Conservation (phyloP, 2,797 vertebrate species). For the Enteromius argenteus region DNA sequence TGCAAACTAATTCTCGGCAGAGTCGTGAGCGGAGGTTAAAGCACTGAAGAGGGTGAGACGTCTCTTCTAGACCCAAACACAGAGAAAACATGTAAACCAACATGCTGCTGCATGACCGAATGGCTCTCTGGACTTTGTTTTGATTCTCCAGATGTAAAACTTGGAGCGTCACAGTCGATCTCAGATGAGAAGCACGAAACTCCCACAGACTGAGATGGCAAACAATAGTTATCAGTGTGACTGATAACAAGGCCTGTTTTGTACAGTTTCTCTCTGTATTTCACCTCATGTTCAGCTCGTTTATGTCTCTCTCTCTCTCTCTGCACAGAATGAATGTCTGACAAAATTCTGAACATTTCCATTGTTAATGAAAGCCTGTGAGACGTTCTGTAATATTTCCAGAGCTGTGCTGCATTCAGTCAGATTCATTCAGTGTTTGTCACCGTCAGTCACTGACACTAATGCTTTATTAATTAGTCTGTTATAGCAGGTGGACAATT, state of each 20-base stretch:
- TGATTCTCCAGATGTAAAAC: slow-evolving; percentile 75
- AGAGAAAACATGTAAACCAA: slow-evolving; percentile 38
- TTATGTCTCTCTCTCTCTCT: neutral
- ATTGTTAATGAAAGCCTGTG: neutral
- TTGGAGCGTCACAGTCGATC: slow-evolving; percentile 64
- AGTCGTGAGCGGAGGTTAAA: slow-evolving; percentile 46
- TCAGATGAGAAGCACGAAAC: slow-evolving; percentile 64
- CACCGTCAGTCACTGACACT: neutral
- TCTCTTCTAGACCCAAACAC: neutral
- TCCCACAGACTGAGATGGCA: slow-evolving; percentile 55
- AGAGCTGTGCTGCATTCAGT: neutral
- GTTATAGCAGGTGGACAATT: neutral
- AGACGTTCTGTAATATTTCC: neutral
- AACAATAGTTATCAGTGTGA: slow-evolving; percentile 56
- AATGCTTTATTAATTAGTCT: neutral
- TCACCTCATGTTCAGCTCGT: neutral
- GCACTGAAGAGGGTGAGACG: slow-evolving; percentile 12
- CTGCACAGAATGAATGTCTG: neutral
- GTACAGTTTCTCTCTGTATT: neutral
- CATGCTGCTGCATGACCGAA: slow-evolving; percentile 55
- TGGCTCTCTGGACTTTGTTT: slow-evolving; percentile 74
- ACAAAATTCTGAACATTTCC: neutral
- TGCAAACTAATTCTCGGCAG: slow-evolving; percentile 54
- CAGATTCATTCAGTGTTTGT: slow-evolving; percentile 1
- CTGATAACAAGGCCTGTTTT: slow-evolving; percentile 37